A percentile compares a stretch with the other conserved stretches of the same genome.
Conservation (phyloP, 30 jellyfish, hydroid and myxozoan genomes). For the Morbakka virulenta region DNA sequence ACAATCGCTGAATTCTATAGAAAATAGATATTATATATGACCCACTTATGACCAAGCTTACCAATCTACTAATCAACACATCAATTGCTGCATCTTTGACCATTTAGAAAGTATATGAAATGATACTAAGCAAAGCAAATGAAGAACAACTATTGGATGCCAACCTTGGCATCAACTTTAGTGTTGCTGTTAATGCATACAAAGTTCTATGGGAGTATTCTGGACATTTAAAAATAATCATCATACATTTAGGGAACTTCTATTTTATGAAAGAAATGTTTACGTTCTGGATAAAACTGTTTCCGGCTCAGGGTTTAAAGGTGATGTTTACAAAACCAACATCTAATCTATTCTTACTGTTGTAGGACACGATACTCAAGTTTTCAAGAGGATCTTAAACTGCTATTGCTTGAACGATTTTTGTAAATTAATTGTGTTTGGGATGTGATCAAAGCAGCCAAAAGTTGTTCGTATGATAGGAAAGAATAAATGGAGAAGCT, state of each 20-base stretch:
- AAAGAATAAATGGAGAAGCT: constrained; percentile 7
- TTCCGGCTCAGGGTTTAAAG: constrained; percentile 44
- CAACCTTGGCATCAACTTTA: constrained; percentile 17
- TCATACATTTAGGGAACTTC: constrained; percentile 53
- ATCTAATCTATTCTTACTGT: constrained; percentile 26
- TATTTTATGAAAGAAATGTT: constrained; percentile 53
- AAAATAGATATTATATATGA: neutral
- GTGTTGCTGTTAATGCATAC: constrained; percentile 54
- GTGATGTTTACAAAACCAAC: constrained; percentile 20
- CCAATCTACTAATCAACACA: constrained; percentile 45
- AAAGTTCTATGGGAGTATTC: constrained; percentile 42
- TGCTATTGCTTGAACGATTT: constrained; percentile 23
- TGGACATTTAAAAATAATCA: constrained; percentile 13
- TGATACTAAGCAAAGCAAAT: neutral
- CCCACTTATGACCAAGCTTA: constrained; percentile 5
- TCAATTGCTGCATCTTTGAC: constrained; percentile 27
- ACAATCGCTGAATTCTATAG: constrained; percentile 11
- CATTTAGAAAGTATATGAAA: neutral
- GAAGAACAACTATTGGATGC: neutral
- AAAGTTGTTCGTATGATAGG: constrained; percentile 1
- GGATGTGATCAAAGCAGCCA: constrained; percentile 4
- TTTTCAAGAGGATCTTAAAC: constrained; percentile 25
- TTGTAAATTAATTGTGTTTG: neutral
- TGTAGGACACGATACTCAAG: constrained; percentile 29
- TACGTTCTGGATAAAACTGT: constrained; percentile 19